Base-by-base conservation (phyloP, 2,888 invertebrate genomes). In the Agapostemon virescens region DNA sequence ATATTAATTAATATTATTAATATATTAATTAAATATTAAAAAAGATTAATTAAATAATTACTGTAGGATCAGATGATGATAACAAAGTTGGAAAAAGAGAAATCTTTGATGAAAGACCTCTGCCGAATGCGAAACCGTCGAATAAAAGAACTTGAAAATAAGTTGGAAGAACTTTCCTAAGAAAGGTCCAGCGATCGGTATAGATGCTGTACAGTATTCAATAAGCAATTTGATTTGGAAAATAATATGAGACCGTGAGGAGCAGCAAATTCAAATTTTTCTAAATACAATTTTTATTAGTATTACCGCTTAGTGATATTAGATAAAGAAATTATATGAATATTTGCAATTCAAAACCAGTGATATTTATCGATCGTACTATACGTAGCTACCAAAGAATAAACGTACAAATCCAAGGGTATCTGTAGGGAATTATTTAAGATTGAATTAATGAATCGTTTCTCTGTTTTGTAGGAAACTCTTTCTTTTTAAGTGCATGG, bases 1-100 rank as follows among this genome's bases (percentile, higher is more conserved):
- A n/a, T n/a, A n/a, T n/a, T n/a, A n/a, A n/a, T n/a, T n/a, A n/a
- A n/a, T n/a, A n/a, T n/a, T n/a, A n/a, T n/a, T n/a, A n/a, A n/a
- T n/a, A n/a, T n/a, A n/a, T n/a, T n/a, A n/a, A n/a, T n/a, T n/a
- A n/a, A n/a, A n/a, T n/a, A n/a, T n/a, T n/a, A n/a, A n/a, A n/a
- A n/a, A n/a, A 33, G 67, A 64, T 58, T 64, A 45, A 71, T 38
- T 69, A 0, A 26, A 40, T 69, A 13, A 1, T 33, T 73, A 0
- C 6, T 17, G 3, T 20, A 86, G 86, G 79, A 84, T 20, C 58
- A 73, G 0, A 17, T 40, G 33, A 74, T 93, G 86, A 93, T 94
- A 84, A 91, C 93, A 63, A 94, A 93, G 89, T 88, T 94, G 17
- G 94, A 94, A 88, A 94, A 93, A 80, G 93, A 93, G 0, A 94